phyloP scores from a whole-genome alignment of 2,797 vertebrate species.

The Labeo calbasu region DNA sequence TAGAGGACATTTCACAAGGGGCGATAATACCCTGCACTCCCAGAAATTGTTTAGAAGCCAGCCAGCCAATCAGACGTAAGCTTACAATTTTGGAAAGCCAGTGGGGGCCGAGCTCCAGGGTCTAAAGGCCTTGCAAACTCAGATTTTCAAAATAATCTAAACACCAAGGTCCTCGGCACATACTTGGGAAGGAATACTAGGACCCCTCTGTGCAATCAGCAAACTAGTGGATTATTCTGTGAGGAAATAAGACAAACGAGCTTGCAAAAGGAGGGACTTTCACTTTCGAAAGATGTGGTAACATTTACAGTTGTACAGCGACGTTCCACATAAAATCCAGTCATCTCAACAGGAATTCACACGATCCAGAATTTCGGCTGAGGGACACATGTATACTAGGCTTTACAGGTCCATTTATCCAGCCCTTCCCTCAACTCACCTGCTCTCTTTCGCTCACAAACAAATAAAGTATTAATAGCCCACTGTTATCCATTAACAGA shows the following conservation, averaged over 20 bases:
- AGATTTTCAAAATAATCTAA: background rate
- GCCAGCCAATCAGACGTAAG: no score
- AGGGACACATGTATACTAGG: background rate
- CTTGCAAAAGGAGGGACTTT: background rate
- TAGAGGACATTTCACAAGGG: no score
- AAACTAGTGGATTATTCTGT: background rate
- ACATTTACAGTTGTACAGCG: background rate
- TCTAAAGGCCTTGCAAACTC: background rate
- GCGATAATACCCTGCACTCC: no score
- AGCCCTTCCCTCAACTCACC: background rate
- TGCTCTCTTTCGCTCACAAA: constrained; percentile 46
- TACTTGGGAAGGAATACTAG: background rate
- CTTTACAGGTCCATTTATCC: background rate
- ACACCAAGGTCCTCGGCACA: background rate
- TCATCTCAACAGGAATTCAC: background rate
- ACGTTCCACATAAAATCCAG: background rate
- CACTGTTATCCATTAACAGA: constrained; percentile 57
- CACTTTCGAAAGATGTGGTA: background rate
- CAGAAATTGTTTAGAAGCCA: no score
- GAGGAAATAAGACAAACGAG: background rate
- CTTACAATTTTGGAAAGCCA: background rate
- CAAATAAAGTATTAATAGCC: constrained; percentile 47
- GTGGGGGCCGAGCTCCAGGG: background rate
- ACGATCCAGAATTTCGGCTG: background rate
- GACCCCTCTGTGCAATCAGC: background rate